phyloP scores from a whole-genome alignment of 1,140 invertebrate genomes.

The Neodiprion fabricii region DNA sequence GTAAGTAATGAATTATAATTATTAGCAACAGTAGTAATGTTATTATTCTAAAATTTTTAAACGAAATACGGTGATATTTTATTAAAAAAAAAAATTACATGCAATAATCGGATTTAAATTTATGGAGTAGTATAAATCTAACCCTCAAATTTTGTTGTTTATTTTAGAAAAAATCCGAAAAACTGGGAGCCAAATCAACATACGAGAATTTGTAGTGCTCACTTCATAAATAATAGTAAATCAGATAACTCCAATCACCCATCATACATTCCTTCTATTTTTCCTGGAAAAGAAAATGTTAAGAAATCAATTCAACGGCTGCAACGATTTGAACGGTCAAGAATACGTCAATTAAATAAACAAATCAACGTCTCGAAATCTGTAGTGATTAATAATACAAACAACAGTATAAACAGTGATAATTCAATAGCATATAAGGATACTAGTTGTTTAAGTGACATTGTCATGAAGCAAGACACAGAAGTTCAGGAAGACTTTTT shows the following conservation, averaged over 20 bases:
- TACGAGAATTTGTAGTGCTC: slow-evolving; percentile 21
- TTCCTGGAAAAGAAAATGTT: slow-evolving; percentile 17
- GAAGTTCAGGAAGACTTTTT: background rate
- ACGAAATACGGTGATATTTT: background rate
- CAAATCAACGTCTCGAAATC: no score
- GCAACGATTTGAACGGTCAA: background rate
- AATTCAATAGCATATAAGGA: background rate
- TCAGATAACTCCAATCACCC: slow-evolving; percentile 21
- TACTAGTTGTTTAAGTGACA: background rate
- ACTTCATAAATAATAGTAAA: slow-evolving; percentile 23
- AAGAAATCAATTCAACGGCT: background rate
- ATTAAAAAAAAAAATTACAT: background rate
- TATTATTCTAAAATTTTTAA: background rate
- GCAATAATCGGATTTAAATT: no score
- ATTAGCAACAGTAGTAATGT: background rate
- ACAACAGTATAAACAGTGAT: background rate
- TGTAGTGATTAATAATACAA: no score
- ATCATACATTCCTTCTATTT: slow-evolving; percentile 24
- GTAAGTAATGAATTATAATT: background rate
- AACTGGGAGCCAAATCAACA: slow-evolving; percentile 14
- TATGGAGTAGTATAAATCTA: background rate
- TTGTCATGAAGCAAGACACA: background rate
- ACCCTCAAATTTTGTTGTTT: background rate
- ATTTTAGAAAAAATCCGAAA: slow-evolving; percentile 21
- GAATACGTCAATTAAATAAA: no score